Evolutionary conservation across 2,797 vertebrate genomes (phyloP), one percentile per base, ranked within the genome.

Genomic region (Novumbra hubbsi): DNA sequence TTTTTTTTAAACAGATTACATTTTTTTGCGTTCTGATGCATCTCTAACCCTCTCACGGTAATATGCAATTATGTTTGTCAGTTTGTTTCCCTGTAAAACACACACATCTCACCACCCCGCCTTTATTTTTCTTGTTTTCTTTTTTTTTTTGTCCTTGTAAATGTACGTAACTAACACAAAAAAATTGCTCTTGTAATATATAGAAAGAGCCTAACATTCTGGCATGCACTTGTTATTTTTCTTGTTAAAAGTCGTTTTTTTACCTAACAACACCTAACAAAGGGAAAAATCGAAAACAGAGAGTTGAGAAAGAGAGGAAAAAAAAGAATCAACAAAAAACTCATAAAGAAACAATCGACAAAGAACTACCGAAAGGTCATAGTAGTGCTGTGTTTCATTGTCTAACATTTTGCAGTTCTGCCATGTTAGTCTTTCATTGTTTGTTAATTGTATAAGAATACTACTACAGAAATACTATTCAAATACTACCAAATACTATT

Each of bases 211-310:
- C 75, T 76, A 38, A 82, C 77, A 81, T 70, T 76, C 70, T 74
- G 69, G 67, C 78, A 83, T 82, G 76, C 77, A 80, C 67, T 75
- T 76, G 68, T 71, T 45, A 48, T 74, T 75, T 71, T 68, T 71
- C 34, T 69, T 11, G 28, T 72, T 63, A 57, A 7, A 66, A 32
- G 45, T 68, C 34, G 65, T 65, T 24, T 69, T 63, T 60, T 65
- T 34, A 32, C 65, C 48, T 75, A 65, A 69, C 57, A 70, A 77
- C 73, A 82, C 71, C 68, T 77, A 71, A 73, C 75, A 79, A 68
- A 81, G 34, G n/a, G 72, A 73, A 77, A 57, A 74, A 21, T 75
- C 69, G 41, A 38, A 73, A 78, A 78, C 75, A 77, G 64, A 73
- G 41, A 64, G 45, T 68, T 45, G 55, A 80, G 68, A 72, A 69